A percentile compares a stretch with the other conserved stretches of the same genome.
These are phyloP conservation scores for Luperina nickerlii DNA, from an alignment of 2,888 invertebrate genomes.

Conservation along the genomic window DNA sequence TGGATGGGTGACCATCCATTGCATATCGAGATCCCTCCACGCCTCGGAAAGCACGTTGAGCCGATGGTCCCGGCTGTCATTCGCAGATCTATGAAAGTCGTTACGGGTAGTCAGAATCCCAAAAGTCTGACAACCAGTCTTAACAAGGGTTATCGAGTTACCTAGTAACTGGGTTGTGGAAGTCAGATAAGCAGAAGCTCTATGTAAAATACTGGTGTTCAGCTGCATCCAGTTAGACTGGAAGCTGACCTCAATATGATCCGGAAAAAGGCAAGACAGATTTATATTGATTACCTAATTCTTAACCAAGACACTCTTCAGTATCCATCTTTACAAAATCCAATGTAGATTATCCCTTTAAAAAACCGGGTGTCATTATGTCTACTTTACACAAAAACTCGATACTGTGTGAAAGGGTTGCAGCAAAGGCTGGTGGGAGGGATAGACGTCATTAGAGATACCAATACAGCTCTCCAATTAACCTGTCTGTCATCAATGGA, in stretches of 20 bases:
- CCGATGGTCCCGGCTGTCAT: not conserved
- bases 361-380: not conserved
- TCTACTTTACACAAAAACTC: constrained; percentile 29
- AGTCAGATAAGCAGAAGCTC: too few species aligned
- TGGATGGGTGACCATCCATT: too few species aligned
- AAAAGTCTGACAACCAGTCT: too few species aligned
- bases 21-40: too few species aligned
- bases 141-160: too few species aligned
- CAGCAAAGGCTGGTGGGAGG: constrained; percentile 5
- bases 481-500: constrained; percentile 51
- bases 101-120: not conserved
- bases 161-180: too few species aligned
- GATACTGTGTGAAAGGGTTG: constrained; percentile 37
- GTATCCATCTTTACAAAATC: not conserved
- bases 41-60: too few species aligned
- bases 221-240: too few species aligned
- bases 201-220: too few species aligned
- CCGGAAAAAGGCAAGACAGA: not conserved
- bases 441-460: constrained; percentile 60
- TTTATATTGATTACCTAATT: not conserved
- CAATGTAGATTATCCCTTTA: not conserved
- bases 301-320: not conserved
- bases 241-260: too few species aligned
- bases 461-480: constrained; percentile 67
- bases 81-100: not conserved